These are phyloP conservation scores for Pinna nobilis DNA, from an alignment of 1,140 invertebrate species.

Conservation along the genomic window DNA sequence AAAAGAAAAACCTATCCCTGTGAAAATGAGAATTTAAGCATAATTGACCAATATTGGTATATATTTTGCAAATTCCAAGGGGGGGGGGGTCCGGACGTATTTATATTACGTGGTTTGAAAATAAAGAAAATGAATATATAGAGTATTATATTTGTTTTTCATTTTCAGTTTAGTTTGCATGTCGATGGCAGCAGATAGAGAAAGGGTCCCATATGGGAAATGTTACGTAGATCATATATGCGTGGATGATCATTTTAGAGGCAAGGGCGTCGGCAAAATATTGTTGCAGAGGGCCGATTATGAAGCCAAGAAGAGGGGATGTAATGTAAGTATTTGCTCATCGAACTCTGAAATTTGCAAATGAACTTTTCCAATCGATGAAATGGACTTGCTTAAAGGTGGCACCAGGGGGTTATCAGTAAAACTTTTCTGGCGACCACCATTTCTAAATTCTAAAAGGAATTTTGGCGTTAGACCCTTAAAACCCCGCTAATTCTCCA, in stretches of 20 bases:
- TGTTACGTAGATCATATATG: slow-evolving; percentile 32
- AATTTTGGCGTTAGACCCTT: background rate
- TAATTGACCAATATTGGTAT: no score
- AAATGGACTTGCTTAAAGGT: background rate
- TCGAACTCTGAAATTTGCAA: background rate
- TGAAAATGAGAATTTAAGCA: no score
- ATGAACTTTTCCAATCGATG: slow-evolving; percentile 4
- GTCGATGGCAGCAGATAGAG: no score
- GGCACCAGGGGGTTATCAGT: background rate
- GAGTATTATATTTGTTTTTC: no score
- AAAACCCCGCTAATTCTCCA: background rate
- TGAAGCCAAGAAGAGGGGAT: slow-evolving; percentile 20
- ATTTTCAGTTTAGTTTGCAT: no score
- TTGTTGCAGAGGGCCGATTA: slow-evolving; percentile 21
- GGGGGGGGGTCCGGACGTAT: no score
- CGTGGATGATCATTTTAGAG: slow-evolving; percentile 27
- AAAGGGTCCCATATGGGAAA: background rate
- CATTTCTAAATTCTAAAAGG: background rate
- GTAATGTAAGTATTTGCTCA: slow-evolving; percentile 14
- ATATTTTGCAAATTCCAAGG: no score
- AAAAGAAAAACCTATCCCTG: no score
- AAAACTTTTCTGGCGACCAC: background rate
- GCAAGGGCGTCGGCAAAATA: slow-evolving; percentile 36
- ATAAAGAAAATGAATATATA: no score
- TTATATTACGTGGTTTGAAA: background rate